Evolutionary conservation across 92 coral and sea anemone genomes (phyloP).

Genomic region (Zoanthus sansibaricus): DNA sequence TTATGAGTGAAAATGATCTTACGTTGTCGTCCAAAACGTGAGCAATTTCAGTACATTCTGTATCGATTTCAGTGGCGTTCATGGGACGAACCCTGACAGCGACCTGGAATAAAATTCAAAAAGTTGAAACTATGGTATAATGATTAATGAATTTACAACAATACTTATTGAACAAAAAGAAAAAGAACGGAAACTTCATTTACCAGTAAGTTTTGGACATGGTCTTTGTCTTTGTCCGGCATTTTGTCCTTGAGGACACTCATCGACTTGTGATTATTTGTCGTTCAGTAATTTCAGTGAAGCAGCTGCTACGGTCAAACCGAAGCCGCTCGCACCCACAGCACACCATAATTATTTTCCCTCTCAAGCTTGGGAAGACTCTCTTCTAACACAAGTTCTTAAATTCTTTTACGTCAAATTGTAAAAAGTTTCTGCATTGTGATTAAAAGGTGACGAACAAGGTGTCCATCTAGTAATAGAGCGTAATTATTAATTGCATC

Average conservation of each 20-base stretch:
- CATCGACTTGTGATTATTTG: constrained; percentile 10
- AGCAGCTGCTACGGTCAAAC: background rate
- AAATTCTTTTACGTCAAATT: background rate
- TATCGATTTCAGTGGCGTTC: constrained; percentile 36
- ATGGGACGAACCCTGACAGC: constrained; percentile 45
- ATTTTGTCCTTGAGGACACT: constrained; percentile 4
- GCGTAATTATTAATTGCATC: constrained; percentile 39
- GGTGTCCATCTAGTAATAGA: constrained; percentile 2
- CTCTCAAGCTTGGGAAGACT: background rate
- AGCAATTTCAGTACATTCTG: constrained; percentile 38
- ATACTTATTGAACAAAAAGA: background rate
- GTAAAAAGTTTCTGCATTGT: background rate
- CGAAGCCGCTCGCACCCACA: background rate
- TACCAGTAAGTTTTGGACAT: constrained; percentile 44
- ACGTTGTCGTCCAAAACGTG: constrained; percentile 46
- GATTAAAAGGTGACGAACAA: background rate
- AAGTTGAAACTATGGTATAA: background rate
- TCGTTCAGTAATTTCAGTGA: background rate
- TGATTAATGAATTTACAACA: background rate
- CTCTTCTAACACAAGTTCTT: background rate
- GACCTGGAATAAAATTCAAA: constrained; percentile 28
- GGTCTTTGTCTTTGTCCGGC: constrained; percentile 49
- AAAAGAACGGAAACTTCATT: background rate
- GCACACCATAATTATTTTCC: constrained; percentile 17
- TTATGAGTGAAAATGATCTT: background rate